Conservation (phyloP, 1,140 invertebrate species). For the Drosophila oshimai region DNA sequence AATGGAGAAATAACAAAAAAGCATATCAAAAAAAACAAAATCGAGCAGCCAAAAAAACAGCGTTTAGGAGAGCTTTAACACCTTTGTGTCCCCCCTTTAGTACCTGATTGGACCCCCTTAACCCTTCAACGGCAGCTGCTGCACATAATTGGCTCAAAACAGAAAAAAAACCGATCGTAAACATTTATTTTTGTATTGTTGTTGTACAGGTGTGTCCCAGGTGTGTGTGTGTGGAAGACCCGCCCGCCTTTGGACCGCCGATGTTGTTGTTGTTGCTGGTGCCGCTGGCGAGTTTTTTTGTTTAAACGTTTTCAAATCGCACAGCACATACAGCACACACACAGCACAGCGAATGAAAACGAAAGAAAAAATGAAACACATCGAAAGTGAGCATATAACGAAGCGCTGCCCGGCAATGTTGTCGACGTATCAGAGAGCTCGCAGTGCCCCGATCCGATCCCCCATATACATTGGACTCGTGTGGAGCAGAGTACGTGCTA, state of each 20-base stretch:
- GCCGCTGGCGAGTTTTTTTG: slow-evolving; percentile 58
- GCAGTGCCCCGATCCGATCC: slow-evolving; percentile 1
- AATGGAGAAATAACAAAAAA: slow-evolving; percentile 20
- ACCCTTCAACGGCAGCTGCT: slow-evolving; percentile 67
- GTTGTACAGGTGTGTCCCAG: slow-evolving; percentile 35
- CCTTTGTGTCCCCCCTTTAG: slow-evolving; percentile 6
- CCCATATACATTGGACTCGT: no score
- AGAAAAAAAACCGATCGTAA: slow-evolving; percentile 48
- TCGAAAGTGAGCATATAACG: slow-evolving; percentile 76
- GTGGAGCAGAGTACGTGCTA: no score
- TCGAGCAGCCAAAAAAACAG: slow-evolving; percentile 18
- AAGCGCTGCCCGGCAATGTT: slow-evolving; percentile 48
- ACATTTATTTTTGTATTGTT: slow-evolving; percentile 64
- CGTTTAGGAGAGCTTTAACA: slow-evolving; percentile 55
- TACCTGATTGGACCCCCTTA: background rate
- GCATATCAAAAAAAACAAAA: no score
- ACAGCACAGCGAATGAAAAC: slow-evolving; percentile 80
- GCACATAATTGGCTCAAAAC: slow-evolving; percentile 70
- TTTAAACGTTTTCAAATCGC: slow-evolving; percentile 80
- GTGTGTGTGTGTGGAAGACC: slow-evolving; percentile 67
- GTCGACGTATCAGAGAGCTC: slow-evolving; percentile 72
- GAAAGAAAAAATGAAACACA: slow-evolving; percentile 81
- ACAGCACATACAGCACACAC: no score
- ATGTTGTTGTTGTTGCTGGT: slow-evolving; percentile 40
- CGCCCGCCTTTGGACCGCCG: slow-evolving; percentile 59